Evolutionary conservation across 1,140 invertebrate genomes (phyloP).

Genomic region (Coelopa frigida): DNA sequence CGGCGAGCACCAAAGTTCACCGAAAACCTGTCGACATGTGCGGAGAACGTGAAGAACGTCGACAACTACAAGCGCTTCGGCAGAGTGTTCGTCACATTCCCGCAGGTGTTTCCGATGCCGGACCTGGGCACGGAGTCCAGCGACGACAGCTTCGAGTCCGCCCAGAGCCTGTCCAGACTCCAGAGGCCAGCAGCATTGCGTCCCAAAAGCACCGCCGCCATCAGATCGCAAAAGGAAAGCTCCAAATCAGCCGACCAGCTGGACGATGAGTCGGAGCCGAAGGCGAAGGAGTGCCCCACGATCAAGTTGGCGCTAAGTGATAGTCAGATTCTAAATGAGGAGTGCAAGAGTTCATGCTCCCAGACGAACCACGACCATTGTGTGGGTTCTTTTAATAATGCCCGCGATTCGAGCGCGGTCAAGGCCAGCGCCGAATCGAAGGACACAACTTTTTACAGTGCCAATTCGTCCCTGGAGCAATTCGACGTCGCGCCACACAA

Average conservation of each 20-base stretch:
- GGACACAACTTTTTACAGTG: conserved; percentile 42
- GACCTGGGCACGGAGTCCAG: conserved; percentile 27
- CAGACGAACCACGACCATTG: conserved; percentile 23
- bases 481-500: conserved; percentile 22
- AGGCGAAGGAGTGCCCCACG: conserved; percentile 5
- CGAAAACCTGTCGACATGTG: conserved; percentile 57
- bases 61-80: conserved; percentile 43
- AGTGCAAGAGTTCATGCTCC: conserved; percentile 27
- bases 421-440: conserved; percentile 22
- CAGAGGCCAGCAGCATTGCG: not conserved
- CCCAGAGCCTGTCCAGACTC: conserved; percentile 23
- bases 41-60: conserved; percentile 49
- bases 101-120: conserved; percentile 23
- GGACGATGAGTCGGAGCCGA: conserved; percentile 15
- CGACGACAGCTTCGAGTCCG: conserved; percentile 41
- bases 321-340: conserved; percentile 34
- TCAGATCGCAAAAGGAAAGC: conserved; percentile 17
- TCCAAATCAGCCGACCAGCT: conserved; percentile 41
- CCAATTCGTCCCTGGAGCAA: conserved; percentile 38
- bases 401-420: not conserved
- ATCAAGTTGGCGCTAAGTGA: conserved; percentile 42
- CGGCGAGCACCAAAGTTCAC: conserved; percentile 58
- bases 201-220: not conserved
- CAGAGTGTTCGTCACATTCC: conserved; percentile 39
- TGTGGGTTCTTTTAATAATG: too few relatives aligned